A percentile compares a stretch with the other conserved stretches of the same genome.
Conservation (phyloP, 2,888 invertebrate genomes). For the Harmothoe impar region DNA sequence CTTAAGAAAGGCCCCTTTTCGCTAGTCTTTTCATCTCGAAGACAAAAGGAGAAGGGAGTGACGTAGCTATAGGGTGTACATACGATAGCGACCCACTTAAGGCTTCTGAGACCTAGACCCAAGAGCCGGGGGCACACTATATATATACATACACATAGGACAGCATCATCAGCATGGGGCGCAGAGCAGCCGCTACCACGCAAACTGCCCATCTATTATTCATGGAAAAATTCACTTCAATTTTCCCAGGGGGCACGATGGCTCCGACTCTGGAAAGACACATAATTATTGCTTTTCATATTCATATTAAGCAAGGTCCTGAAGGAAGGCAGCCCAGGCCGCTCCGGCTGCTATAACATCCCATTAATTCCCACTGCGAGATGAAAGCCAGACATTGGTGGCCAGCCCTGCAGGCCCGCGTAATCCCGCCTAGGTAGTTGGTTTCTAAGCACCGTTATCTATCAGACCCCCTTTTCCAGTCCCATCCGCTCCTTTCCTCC, state of each 20-base stretch:
- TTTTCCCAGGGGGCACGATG: background rate
- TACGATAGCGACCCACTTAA: too few species aligned
- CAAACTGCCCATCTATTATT: background rate
- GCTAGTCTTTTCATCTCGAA: too few species aligned
- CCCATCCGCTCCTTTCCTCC: background rate
- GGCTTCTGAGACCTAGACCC: too few species aligned
- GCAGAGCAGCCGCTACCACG: too few species aligned
- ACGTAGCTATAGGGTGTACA: too few species aligned
- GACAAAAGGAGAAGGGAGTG: too few species aligned
- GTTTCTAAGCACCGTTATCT: constrained; percentile 42
- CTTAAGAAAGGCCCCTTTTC: too few species aligned
- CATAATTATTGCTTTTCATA: constrained; percentile 2
- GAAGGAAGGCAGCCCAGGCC: background rate
- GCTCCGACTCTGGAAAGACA: constrained; percentile 1
- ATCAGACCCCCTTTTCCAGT: background rate
- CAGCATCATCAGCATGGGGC: too few species aligned
- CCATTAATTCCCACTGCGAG: constrained; percentile 26
- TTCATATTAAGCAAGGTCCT: constrained; percentile 7
- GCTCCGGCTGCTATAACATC: constrained; percentile 11
- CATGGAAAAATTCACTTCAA: constrained; percentile 36
- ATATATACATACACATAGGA: too few species aligned
- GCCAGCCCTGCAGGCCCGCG: background rate
- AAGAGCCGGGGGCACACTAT: too few species aligned
- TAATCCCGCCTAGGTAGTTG: constrained; percentile 30
- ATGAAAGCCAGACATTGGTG: constrained; percentile 1